Conservation (phyloP, 2,888 invertebrate genomes). For the Eucriotettix oculatus region DNA sequence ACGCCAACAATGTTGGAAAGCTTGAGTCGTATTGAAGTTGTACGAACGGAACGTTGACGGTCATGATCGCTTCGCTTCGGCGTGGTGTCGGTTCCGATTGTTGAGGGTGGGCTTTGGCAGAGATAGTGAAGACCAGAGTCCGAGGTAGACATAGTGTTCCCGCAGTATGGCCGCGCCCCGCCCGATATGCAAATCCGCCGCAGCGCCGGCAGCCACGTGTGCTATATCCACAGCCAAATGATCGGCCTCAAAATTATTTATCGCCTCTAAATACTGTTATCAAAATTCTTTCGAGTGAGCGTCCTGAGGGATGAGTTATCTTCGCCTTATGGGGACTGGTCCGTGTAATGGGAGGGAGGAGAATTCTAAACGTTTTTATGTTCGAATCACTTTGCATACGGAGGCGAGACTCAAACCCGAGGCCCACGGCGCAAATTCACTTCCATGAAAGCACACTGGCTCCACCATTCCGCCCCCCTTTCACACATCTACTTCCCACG, state of each 20-base stretch:
- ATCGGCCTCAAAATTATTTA: neutral
- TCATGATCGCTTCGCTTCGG: no score
- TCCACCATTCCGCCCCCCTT: no score
- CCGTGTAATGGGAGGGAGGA: neutral
- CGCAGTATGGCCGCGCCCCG: neutral
- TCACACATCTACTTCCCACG: no score
- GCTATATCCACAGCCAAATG: neutral
- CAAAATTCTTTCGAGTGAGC: neutral
- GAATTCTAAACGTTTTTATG: neutral
- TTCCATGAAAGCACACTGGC: neutral
- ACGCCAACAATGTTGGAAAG: no score
- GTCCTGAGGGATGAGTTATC: neutral
- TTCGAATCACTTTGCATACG: neutral
- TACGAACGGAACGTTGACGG: no score
- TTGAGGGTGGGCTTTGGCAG: no score
- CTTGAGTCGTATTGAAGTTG: no score
- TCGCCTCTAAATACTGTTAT: neutral
- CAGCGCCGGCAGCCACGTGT: neutral
- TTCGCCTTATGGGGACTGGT: neutral
- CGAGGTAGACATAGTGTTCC: no score
- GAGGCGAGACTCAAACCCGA: neutral
- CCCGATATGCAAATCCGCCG: neutral
- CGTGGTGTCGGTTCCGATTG: no score
- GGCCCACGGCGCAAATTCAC: neutral
- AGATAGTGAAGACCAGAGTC: no score